Evolutionary conservation across 2,888 invertebrate genomes (phyloP).

Genomic region (Mesorhabditis sp.): DNA sequence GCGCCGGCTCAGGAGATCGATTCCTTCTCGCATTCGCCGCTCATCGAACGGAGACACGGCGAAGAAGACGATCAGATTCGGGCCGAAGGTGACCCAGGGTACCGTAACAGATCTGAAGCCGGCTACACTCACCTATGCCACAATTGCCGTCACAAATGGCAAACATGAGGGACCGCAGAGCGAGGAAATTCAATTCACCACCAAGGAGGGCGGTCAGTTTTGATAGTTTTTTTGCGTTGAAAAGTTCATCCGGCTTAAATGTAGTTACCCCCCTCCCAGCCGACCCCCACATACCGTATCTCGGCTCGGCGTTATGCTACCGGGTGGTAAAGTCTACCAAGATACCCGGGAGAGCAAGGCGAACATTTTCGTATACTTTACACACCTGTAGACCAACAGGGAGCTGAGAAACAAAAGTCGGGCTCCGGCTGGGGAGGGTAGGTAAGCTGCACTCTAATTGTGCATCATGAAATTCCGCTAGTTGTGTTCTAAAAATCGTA

Average conservation of each 20-base stretch:
- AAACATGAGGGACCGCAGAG: constrained; percentile 84
- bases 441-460: no score
- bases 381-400: no score
- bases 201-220: constrained; percentile 75
- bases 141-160: constrained; percentile 84
- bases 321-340: no score
- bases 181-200: constrained; percentile 77
- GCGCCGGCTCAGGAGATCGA: constrained; percentile 8
- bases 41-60: constrained; percentile 12
- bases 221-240: constrained; percentile 6
- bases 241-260: no score
- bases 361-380: no score
- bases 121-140: constrained; percentile 79
- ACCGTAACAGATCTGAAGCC: constrained; percentile 80
- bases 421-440: no score
- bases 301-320: no score
- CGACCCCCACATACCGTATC: no score
- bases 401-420: background rate
- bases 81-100: constrained; percentile 71
- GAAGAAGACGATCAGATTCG: constrained; percentile 54
- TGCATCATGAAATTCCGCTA: no score
- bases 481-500: no score
- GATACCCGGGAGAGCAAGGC: no score
- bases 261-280: no score
- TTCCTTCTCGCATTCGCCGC: constrained; percentile 9